Percentiles rank a stretch among this genome's conserved stretches.
phyloP scores from a whole-genome alignment of 2,888 invertebrate species.

The Parthenolecanium corni region DNA sequence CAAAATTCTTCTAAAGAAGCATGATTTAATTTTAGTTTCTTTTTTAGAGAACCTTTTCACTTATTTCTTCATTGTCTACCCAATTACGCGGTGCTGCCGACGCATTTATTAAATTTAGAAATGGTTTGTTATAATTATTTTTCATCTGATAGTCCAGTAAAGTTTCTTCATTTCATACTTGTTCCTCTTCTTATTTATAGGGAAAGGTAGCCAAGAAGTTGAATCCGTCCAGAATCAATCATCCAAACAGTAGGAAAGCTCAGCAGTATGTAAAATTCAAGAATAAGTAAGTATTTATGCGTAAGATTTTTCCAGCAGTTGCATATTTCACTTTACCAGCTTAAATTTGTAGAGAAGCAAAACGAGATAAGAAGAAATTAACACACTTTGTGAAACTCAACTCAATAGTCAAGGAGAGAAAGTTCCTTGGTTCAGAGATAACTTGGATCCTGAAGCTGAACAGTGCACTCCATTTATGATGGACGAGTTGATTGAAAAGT shows the following conservation, averaged over 20 bases:
- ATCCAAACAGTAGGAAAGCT: constrained; percentile 78
- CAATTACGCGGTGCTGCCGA: no score
- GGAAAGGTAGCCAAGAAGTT: constrained; percentile 28
- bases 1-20: no score
- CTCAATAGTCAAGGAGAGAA: constrained; percentile 65
- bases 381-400: constrained; percentile 57
- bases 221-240: constrained; percentile 38
- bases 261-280: constrained; percentile 57
- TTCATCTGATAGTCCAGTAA: no score
- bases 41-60: no score
- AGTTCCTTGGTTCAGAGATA: constrained; percentile 62
- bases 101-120: no score
- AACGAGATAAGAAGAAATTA: constrained; percentile 50
- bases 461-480: constrained; percentile 50
- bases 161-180: no score
- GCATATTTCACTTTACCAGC: not conserved
- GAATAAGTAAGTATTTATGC: constrained; percentile 43
- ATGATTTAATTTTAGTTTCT: no score
- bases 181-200: constrained; percentile 7
- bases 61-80: no score
- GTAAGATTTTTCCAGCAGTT: no score
- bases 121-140: no score
- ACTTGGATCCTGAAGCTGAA: constrained; percentile 46
- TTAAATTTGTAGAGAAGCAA: constrained; percentile 42
- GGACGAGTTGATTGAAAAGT: constrained; percentile 47